Conservation (phyloP, 2,113 vertebrate species). For the Microtus pennsylvanicus region DNA sequence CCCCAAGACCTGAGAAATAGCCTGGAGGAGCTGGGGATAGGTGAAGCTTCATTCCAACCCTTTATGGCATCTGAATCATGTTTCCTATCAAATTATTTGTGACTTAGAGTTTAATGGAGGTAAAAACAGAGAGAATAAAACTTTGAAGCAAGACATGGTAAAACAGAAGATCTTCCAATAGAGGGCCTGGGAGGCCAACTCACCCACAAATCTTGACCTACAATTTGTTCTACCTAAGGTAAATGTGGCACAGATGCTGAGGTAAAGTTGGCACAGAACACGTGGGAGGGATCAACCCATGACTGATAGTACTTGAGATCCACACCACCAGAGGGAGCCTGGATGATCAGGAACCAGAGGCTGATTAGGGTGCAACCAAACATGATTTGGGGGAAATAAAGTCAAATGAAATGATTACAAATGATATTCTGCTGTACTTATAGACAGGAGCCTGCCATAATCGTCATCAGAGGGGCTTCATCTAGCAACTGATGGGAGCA, state of each 20-base stretch:
- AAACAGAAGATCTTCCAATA: slow-evolving; percentile 39
- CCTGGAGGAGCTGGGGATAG: accelerated
- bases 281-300: neutral
- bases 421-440: neutral
- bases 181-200: neutral
- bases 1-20: neutral
- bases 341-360: neutral
- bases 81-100: slow-evolving; percentile 35
- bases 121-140: slow-evolving; percentile 67
- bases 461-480: neutral
- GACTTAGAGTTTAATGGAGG: slow-evolving; percentile 56
- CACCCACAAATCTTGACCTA: neutral
- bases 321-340: neutral
- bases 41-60: slow-evolving; percentile 30
- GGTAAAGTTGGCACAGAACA: neutral
- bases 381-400: neutral
- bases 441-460: neutral
- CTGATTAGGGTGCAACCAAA: neutral
- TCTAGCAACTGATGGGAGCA: neutral
- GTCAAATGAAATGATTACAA: neutral
- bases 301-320: neutral
- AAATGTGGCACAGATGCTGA: neutral
- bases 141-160: slow-evolving; percentile 59
- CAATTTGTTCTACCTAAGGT: neutral
- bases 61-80: slow-evolving; percentile 7